Evolutionary conservation across 2,888 invertebrate species (phyloP), one percentile per base, ranked within the genome.

Genomic region (Myopa testacea): DNA sequence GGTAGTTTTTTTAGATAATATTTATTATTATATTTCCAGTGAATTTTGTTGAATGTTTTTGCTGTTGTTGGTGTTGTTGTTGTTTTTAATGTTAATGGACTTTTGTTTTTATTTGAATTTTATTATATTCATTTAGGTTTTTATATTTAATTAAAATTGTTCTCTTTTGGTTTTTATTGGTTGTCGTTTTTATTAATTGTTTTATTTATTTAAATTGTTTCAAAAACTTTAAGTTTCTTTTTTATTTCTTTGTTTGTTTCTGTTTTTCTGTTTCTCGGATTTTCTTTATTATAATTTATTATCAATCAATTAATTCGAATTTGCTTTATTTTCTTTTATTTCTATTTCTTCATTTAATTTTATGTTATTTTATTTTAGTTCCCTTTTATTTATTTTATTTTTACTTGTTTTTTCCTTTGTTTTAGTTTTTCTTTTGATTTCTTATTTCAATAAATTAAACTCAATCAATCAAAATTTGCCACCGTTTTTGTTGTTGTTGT

Each of bases 51-150:
- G 50, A n/a, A 8, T 50, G 50, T 80, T 63, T 14, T 76, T 67
- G 60, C 63, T 74, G 70, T 73, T 79, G 75, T 78, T 77, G 8
- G 10, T 79, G 37, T 80, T 80, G 78, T 60, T 74, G 73, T 79
- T 80, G 75, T 63, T 79, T 78, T 55, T 55, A 4, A 4, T 4
- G 4, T 55, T 55, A 4, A 7, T 55, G 55, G 12, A 16, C n/a
- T 6, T 55, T 55, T n/a, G 55, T 4, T n/a, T 55, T 55, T 14
- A 4, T 55, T 55, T 10, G 16, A 7, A 4, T 12, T 55, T 55
- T 7, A 16, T 55, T 12, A 7, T 55, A 10, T 55, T 55, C 4
- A 16, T 55, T 12, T 55, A 4, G 55, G 55, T 55, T 40, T 40
- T 6, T 40, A 8, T 40, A 40, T 40, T 40, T 40, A 6, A 12